phyloP scores from a whole-genome alignment of 2,797 vertebrate species.

The Chrosomus eos region DNA sequence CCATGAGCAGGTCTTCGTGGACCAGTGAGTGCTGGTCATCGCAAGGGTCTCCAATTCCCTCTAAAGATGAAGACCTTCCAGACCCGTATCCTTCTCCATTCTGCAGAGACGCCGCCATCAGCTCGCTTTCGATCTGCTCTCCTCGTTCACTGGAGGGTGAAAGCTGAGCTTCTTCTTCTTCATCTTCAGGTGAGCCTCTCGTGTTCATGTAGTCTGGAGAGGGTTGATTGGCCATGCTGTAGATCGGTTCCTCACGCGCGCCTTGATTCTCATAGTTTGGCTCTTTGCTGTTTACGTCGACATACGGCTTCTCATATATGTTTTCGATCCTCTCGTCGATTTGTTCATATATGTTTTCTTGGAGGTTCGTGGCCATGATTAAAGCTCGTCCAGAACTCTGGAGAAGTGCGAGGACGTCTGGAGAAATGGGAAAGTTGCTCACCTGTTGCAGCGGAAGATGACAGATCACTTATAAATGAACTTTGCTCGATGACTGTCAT shows the following conservation, averaged over 20 bases:
- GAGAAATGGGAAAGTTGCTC: conserved; percentile 29
- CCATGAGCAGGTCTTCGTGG: conserved; percentile 66
- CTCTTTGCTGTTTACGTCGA: conserved; percentile 37
- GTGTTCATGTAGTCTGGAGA: conserved; percentile 45
- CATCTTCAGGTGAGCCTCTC: conserved; percentile 15
- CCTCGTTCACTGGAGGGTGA: not conserved
- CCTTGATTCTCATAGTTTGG: conserved; percentile 57
- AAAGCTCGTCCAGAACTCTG: not conserved
- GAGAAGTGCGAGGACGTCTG: conserved; percentile 14
- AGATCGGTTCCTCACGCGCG: conserved; percentile 48
- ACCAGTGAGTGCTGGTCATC: conserved; percentile 61
- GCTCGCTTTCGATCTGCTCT: not conserved
- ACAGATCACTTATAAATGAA: conserved; percentile 54
- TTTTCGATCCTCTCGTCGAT: not conserved
- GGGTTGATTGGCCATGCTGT: conserved; percentile 63
- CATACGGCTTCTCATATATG: conserved; percentile 39
- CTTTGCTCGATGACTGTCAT: conserved; percentile 62
- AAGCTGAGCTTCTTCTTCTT: not conserved
- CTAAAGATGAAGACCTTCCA: conserved; percentile 64
- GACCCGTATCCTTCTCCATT: conserved; percentile 62
- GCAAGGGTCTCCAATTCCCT: conserved; percentile 60
- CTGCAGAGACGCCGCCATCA: conserved; percentile 34
- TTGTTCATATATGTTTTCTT: conserved; percentile 61
- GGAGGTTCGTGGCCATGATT: conserved; percentile 56
- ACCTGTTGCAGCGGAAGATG: conserved; percentile 52